These are phyloP conservation scores for Folsomia manolachei DNA, from an alignment of 2,888 invertebrate genomes.

Conservation along the genomic window DNA sequence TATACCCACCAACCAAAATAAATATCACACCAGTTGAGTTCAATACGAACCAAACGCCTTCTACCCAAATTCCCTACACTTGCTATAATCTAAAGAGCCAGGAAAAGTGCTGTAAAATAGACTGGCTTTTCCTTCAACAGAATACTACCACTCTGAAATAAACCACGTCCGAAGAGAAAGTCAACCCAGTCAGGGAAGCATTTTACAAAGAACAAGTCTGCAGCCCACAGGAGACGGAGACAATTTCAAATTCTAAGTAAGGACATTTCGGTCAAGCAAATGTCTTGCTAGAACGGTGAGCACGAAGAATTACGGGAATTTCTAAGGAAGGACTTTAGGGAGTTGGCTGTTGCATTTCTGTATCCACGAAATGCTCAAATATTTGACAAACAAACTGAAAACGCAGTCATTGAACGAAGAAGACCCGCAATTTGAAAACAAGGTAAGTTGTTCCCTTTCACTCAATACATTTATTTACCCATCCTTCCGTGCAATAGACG, in stretches of 20 bases:
- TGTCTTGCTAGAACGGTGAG: constrained; percentile 12
- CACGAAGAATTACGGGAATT: not conserved
- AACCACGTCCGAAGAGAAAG: not conserved
- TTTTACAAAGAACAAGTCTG: too few species aligned
- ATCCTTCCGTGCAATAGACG: too few species aligned
- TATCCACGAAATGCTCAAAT: constrained; percentile 72
- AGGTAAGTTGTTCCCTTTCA: constrained; percentile 61
- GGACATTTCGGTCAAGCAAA: constrained; percentile 7
- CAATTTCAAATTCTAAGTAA: not conserved
- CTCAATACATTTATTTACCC: too few species aligned
- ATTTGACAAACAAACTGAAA: constrained; percentile 77
- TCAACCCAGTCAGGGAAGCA: not conserved
- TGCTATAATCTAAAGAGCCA: not conserved
- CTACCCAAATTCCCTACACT: not conserved
- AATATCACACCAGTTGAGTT: not conserved
- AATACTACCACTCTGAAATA: not conserved
- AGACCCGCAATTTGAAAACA: constrained; percentile 62
- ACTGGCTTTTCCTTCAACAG: not conserved
- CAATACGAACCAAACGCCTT: not conserved
- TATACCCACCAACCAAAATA: not conserved
- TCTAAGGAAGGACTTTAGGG: not conserved
- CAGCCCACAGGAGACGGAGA: not conserved
- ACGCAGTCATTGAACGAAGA: constrained; percentile 83
- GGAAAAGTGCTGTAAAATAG: not conserved
- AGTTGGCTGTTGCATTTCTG: constrained; percentile 1